Conservation (phyloP, 2,797 vertebrate genomes). For the Anableps anableps region DNA sequence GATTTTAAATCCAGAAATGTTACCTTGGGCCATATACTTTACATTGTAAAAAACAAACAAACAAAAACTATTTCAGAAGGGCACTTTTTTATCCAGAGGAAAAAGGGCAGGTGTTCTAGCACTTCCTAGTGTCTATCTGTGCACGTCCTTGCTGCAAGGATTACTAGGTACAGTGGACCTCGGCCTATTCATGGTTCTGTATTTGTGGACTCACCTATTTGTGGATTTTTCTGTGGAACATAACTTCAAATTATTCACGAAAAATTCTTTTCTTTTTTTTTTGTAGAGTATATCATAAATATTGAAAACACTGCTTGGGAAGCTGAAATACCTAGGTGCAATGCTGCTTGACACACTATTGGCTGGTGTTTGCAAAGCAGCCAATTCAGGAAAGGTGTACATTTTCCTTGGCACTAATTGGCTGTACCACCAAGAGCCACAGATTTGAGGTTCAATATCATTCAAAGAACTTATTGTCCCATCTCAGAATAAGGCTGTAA, state of each 20-base stretch:
- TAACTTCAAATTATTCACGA: background rate
- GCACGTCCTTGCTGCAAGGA: too few species aligned
- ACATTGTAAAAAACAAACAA: too few species aligned
- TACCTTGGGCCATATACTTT: too few species aligned
- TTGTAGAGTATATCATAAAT: background rate
- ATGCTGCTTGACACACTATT: background rate
- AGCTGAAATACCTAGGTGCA: background rate
- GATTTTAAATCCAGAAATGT: too few species aligned
- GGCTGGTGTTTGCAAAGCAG: background rate
- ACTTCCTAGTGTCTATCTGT: too few species aligned
- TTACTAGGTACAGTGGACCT: too few species aligned
- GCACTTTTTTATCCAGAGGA: too few species aligned
- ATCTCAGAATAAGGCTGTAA: background rate
- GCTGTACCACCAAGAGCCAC: background rate
- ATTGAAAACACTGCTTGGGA: background rate
- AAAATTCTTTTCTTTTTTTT: background rate
- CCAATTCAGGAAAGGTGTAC: background rate
- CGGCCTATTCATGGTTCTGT: too few species aligned
- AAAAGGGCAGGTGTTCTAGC: too few species aligned
- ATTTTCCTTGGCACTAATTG: background rate
- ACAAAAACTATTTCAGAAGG: too few species aligned
- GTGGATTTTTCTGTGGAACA: background rate
- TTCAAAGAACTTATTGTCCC: background rate
- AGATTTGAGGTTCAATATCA: background rate
- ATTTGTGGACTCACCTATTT: too few species aligned